Conservation (phyloP, 2,113 vertebrate species). For the Perca schrenkii region DNA sequence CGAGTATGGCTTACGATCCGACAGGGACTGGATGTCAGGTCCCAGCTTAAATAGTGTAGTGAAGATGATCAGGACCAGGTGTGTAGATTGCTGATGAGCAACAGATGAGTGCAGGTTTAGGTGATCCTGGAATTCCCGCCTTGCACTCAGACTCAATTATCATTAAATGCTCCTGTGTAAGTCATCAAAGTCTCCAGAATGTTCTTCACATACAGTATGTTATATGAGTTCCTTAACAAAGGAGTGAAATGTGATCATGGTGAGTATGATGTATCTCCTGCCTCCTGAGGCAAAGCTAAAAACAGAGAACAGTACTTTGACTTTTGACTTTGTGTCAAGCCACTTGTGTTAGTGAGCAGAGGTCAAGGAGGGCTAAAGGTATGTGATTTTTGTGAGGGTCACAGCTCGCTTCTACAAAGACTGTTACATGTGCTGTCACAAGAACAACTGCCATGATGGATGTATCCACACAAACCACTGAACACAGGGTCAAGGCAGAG, state of each 20-base stretch:
- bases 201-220: no score
- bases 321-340: slow-evolving; percentile 8
- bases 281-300: background rate
- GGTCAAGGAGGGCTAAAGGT: slow-evolving; percentile 49
- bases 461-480: slow-evolving; percentile 22
- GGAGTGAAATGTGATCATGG: background rate
- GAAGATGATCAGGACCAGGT: no score
- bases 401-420: slow-evolving; percentile 17
- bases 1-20: no score
- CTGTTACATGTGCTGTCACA: background rate
- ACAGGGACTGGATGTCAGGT: no score
- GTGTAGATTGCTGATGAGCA: no score
- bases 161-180: no score
- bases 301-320: slow-evolving; percentile 5
- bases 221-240: no score
- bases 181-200: no score
- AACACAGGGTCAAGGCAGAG: slow-evolving; percentile 26
- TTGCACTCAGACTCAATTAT: no score
- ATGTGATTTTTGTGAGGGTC: slow-evolving; percentile 24
- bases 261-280: background rate
- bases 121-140: no score
- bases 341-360: slow-evolving; percentile 6
- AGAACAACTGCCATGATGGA: slow-evolving; percentile 60
- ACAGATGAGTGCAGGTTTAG: no score
- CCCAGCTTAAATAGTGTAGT: no score